Evolutionary conservation across 2,797 vertebrate genomes (phyloP), one percentile per base, ranked within the genome.

Genomic region (Amniataba percoides): DNA sequence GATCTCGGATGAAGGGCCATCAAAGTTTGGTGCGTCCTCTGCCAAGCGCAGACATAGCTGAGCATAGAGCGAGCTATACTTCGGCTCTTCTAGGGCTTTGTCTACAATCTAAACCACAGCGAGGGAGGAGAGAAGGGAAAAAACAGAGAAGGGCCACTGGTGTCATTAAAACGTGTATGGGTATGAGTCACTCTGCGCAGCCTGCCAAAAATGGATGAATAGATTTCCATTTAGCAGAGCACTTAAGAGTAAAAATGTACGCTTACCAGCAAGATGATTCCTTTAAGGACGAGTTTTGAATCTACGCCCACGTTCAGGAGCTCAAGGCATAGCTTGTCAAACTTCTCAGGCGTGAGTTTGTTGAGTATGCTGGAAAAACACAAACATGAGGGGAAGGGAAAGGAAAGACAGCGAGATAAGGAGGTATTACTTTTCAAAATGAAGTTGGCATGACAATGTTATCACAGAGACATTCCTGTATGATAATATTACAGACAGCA

Each of bases 321-420:
- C 97, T 99, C 98, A 99, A 99, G 98, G 98, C 98, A 99, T 99
- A 99, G 97, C 97, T 99, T 99, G 97, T 99, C 98, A 96, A 99
- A 99, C 97, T 98, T 99, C 82, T 99, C 98, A 96, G 98, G 98
- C 96, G 98, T 99, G 97, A 99, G 98, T 96, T 99, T 99, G 96
- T 99, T 99, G 96, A 99, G 96, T 97, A 98, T 99, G 96, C 98
- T 99, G 14, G 3, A 70, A 19, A 7, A 40, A 58, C 0, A 27
- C 43, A 69, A 42, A 42, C 52, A 65, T 9, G 5, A 58, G 31
- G 10, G 6, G 21, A 18, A 25, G 46, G 18, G 2, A 11, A 53
- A 34, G 18, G 2, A 11, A 53, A 34, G 18, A 9, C 3, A 53
- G 58, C 14, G 3, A 59, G 43, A 62, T 39, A 1, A 64, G 8